Conservation (phyloP, 2,888 invertebrate species). For the Hedychridium roseum region DNA sequence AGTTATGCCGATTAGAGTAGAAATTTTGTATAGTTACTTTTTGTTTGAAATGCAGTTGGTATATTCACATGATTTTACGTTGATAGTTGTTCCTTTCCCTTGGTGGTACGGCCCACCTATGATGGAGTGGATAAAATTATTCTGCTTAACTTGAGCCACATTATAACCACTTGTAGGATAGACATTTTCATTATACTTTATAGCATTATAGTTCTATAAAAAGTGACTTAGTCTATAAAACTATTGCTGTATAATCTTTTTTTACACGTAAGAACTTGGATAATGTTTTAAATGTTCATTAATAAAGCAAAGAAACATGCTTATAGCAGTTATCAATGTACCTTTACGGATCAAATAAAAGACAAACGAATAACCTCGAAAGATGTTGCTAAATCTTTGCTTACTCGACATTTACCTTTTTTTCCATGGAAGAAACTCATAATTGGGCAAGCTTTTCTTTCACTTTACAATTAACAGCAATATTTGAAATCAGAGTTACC, state of each 20-base stretch:
- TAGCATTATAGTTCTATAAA: constrained; percentile 33
- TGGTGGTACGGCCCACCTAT: constrained; percentile 15
- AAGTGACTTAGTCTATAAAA: constrained; percentile 39
- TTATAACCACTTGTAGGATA: constrained; percentile 31
- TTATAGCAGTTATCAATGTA: constrained; percentile 45
- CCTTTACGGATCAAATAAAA: constrained; percentile 37
- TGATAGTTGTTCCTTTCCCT: constrained; percentile 1
- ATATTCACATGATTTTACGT: too few relatives aligned
- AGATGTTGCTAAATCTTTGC: not conserved
- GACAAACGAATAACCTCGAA: not conserved
- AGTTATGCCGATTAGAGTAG: constrained; percentile 10
- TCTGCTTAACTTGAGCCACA: constrained; percentile 28
- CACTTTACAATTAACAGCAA: too few relatives aligned
- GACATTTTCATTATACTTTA: constrained; percentile 36
- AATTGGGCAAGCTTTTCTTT: too few relatives aligned
- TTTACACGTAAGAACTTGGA: constrained; percentile 51
- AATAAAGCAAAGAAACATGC: constrained; percentile 50
- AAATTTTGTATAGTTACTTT: not conserved
- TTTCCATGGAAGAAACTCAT: too few relatives aligned
- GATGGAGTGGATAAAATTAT: constrained; percentile 18
- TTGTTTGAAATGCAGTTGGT: too few relatives aligned
- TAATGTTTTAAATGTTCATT: constrained; percentile 54
- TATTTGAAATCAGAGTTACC: not conserved
- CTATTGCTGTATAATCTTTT: constrained; percentile 49
- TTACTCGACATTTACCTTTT: not conserved